Conservation (phyloP, 1,140 invertebrate species). For the Sweltsa coloradensis region DNA sequence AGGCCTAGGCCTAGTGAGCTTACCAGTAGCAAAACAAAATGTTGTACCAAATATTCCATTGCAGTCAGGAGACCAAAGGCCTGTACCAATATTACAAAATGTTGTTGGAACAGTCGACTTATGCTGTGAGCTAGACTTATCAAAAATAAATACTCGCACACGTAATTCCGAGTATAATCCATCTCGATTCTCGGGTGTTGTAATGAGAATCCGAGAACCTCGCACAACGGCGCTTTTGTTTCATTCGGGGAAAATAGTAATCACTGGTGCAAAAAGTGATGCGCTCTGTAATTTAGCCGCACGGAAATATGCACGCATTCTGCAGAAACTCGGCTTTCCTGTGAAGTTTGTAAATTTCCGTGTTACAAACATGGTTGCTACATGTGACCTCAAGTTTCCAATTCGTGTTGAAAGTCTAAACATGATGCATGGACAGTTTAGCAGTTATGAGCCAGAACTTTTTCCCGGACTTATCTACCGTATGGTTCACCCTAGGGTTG, state of each 20-base stretch:
- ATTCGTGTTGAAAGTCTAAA: slow-evolving; percentile 92
- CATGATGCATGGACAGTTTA: slow-evolving; percentile 90
- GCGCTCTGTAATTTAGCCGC: slow-evolving; percentile 85
- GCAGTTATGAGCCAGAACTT: slow-evolving; percentile 76
- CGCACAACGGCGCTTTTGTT: slow-evolving; percentile 96
- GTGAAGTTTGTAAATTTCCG: slow-evolving; percentile 95
- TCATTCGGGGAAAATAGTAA: slow-evolving; percentile 96
- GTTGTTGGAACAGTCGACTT: slow-evolving; percentile 93
- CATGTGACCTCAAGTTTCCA: slow-evolving; percentile 94
- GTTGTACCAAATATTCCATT: no score
- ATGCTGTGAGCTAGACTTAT: slow-evolving; percentile 72
- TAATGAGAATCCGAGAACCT: slow-evolving; percentile 96
- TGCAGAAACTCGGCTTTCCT: slow-evolving; percentile 95
- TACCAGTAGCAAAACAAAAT: no score
- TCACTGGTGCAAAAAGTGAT: slow-evolving; percentile 95
- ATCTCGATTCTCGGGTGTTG: slow-evolving; percentile 92
- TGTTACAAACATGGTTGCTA: slow-evolving; percentile 98
- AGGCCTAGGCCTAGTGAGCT: no score
- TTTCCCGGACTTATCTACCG: slow-evolving; percentile 97
- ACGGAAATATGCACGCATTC: slow-evolving; percentile 94
- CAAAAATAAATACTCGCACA: slow-evolving; percentile 89
- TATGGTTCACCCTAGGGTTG: slow-evolving; percentile 92
- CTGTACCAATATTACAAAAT: no score
- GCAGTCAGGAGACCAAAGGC: no score
- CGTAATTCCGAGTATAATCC: slow-evolving; percentile 99